Evolutionary conservation across 2,888 invertebrate genomes (phyloP), one percentile per base, ranked within the genome.

Genomic region (Bellardia pandia): DNA sequence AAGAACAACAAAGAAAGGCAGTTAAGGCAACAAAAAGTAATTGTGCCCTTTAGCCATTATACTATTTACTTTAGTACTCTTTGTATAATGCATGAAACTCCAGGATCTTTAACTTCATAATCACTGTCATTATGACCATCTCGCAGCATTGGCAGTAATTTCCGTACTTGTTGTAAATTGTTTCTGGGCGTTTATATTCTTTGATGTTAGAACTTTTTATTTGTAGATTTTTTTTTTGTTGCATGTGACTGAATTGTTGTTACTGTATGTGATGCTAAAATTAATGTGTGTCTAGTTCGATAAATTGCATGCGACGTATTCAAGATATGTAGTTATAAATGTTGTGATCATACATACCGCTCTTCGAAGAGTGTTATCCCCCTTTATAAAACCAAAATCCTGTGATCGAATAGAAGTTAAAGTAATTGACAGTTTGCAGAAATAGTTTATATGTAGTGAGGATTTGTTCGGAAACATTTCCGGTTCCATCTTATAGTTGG

Each of bases 1-100:
- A 64, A 42, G 7, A 42, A 51, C 30, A 51, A 69, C 9, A 69
- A 69, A 33, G 11, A 69, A 69, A 33, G 11, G 7, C 30, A 33
- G 13, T 14, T 33, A 62, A 37, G 14, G 14, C 9, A 69, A 40
- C 14, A 81, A 45, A 86, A 86, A 75, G 72, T 85, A 85, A 85
- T 79, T 66, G 85, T 85, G 79, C 79, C 86, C 85, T 78, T 58
- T 80, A 83, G 77, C 62, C 30, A 77, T 77, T 66, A 87, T 72
- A 71, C 74, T 53, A 51, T 77, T 40, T 14, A 42, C n/a, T 68
- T 69, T 9, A 40, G 8, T 76, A 60, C 58, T 68, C 23, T 75
- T 75, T 82, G 75, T 68, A 42, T 72, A 13, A 40, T 37, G 4
- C 37, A 40, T 51, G 14, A 40, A 78, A 64, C 62, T 77, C 51